A percentile compares a stretch with the other conserved stretches of the same genome.
Evolutionary conservation across 2,113 vertebrate species (phyloP).

Genomic region (Brachirus orientalis): DNA sequence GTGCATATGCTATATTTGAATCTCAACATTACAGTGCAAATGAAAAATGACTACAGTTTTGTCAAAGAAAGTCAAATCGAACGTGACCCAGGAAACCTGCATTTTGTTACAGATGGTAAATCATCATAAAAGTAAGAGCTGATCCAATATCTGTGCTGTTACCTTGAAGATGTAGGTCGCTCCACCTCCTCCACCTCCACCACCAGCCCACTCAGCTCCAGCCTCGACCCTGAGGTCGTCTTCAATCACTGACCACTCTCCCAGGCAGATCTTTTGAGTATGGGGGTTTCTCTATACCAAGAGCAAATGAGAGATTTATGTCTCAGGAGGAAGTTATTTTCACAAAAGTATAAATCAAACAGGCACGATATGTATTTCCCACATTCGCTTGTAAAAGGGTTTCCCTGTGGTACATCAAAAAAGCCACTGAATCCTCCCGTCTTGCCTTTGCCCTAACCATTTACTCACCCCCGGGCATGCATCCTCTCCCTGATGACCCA

Average conservation of each 20-base stretch:
- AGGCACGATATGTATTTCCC: too few species aligned
- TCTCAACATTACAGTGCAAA: neutral
- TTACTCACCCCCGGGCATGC: slow-evolving; percentile 90
- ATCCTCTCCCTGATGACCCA: slow-evolving; percentile 92
- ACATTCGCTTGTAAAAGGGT: too few species aligned
- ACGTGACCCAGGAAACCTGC: too few species aligned
- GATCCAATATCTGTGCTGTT: too few species aligned
- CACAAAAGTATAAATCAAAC: too few species aligned
- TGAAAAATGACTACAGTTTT: neutral
- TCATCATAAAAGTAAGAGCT: too few species aligned
- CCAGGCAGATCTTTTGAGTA: slow-evolving; percentile 88
- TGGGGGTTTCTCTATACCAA: slow-evolving; percentile 79
- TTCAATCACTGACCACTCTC: slow-evolving; percentile 89
- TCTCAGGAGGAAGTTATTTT: neutral
- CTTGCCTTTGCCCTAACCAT: too few species aligned
- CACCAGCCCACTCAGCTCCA: slow-evolving; percentile 84
- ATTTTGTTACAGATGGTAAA: too few species aligned
- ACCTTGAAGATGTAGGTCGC: slow-evolving; percentile 90
- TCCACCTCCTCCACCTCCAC: slow-evolving; percentile 91
- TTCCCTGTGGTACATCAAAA: too few species aligned
- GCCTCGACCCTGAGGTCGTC: slow-evolving; percentile 73
- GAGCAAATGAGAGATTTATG: slow-evolving; percentile 12
- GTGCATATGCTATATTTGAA: neutral
- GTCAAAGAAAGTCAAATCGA: too few species aligned
- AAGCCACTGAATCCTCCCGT: slow-evolving; percentile 6